Percentiles rank a stretch among this genome's conserved stretches.
Evolutionary conservation across 2,113 vertebrate genomes (phyloP).

Genomic region (Uropsilus gracilis): DNA sequence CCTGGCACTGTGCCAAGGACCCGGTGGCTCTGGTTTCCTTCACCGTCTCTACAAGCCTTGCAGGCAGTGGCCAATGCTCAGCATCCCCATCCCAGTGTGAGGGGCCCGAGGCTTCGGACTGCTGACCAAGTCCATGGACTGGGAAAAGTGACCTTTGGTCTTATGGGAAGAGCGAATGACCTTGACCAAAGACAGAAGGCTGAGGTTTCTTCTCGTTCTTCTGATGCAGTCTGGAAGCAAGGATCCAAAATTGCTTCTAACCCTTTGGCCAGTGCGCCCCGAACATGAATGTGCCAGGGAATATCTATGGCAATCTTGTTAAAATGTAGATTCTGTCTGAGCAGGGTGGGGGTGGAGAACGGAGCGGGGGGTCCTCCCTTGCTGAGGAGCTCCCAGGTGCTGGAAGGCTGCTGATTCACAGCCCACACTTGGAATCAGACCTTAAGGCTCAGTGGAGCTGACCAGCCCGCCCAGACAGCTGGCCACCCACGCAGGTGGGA

Average conservation of each 20-base stretch:
- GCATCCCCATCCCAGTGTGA: background rate
- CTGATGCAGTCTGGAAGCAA: accelerated
- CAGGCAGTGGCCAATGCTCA: background rate
- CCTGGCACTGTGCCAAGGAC: background rate
- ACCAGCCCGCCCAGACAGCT: accelerated
- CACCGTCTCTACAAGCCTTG: background rate
- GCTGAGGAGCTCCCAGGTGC: background rate
- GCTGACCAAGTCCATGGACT: no score
- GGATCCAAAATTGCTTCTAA: no score
- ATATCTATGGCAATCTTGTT: background rate
- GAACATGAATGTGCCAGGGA: accelerated
- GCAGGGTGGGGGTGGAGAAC: no score
- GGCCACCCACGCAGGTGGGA: background rate
- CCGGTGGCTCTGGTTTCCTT: background rate
- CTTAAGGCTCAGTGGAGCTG: background rate
- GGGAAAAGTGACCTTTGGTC: background rate
- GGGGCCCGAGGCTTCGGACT: background rate
- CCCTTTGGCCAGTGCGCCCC: background rate
- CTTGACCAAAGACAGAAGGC: background rate
- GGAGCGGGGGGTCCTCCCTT: background rate
- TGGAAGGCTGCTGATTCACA: background rate
- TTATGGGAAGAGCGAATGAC: background rate
- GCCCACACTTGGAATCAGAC: background rate
- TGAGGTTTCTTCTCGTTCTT: background rate
- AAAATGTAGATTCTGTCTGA: background rate